Conservation (phyloP, 2,888 invertebrate genomes). For the Eucriotettix oculatus region DNA sequence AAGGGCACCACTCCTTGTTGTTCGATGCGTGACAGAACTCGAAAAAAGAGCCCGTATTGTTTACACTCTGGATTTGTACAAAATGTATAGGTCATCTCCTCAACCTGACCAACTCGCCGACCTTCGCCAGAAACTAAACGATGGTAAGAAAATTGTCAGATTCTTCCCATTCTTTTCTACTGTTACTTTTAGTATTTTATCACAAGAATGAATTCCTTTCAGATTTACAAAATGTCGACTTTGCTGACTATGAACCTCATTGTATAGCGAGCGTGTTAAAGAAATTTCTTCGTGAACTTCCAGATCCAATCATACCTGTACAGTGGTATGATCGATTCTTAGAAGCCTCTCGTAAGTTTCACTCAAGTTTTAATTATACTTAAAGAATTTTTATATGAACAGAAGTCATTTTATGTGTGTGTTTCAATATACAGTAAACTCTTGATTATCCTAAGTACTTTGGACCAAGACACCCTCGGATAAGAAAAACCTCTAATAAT, state of each 20-base stretch:
- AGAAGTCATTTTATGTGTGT: too few relatives aligned
- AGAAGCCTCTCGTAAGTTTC: constrained; percentile 31
- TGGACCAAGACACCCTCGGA: too few relatives aligned
- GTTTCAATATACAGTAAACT: too few relatives aligned
- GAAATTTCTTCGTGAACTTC: constrained; percentile 53
- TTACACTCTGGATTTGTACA: constrained; percentile 41
- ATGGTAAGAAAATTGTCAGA: constrained; percentile 21
- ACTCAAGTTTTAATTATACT: neutral
- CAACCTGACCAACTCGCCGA: constrained; percentile 40
- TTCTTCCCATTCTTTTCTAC: neutral
- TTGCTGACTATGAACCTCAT: constrained; percentile 32
- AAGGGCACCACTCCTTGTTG: constrained; percentile 37
- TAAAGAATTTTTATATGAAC: neutral
- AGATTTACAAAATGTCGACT: constrained; percentile 23
- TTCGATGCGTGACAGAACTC: constrained; percentile 40
- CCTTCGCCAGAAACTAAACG: constrained; percentile 34
- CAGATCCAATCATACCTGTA: constrained; percentile 59
- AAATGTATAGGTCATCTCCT: constrained; percentile 45
- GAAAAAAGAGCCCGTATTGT: constrained; percentile 36
- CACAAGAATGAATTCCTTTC: constrained; percentile 8
- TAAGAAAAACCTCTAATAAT: too few relatives aligned
- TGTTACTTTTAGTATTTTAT: too few relatives aligned
- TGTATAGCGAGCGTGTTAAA: constrained; percentile 45
- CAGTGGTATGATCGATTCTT: constrained; percentile 55
- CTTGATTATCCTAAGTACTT: too few relatives aligned